Evolutionary conservation across 2,888 invertebrate species (phyloP), one percentile per base, ranked within the genome.

Genomic region (Bhutanitis thaidina): DNA sequence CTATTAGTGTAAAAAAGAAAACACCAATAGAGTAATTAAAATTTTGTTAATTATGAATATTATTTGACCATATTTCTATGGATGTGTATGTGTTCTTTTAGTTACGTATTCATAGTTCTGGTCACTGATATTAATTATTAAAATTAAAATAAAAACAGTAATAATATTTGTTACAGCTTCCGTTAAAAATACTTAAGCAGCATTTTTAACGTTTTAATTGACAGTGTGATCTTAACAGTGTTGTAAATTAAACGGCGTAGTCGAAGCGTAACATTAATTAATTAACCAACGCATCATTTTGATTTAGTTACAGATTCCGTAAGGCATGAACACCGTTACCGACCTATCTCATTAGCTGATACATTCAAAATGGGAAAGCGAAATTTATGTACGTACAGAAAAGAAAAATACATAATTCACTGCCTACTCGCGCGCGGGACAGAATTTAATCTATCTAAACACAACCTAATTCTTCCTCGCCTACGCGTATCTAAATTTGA

Each of bases 391-490:
- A 47, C 47, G 38, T 27, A n/a, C 36, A 29, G 12, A 43, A 35
- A 58, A 76, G 70, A 77, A 77, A 73, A 69, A 69, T 64, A 71
- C 63, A 86, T 87, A 85, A 80, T 72, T 89, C 79, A 80, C 78
- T 74, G 60, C 87, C 88, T 64, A 65, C 65, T 60, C 81, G 77
- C 80, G 75, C 71, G 67, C 69, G 65, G 62, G 74, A 74, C 74
- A 70, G 83, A 83, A 82, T 83, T 78, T 77, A 81, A 82, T 83
- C 80, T 83, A 66, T 78, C 76, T 76, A 76, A 81, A 76, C 66
- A 75, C 65, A 65, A 63, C 60, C 74, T 76, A 81, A 80, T 81
- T 84, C 80, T 63, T 67, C 56, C 63, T 72, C 83, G 74, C 87
- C 87, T 74, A 87, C 88, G 79, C 81, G 60, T 59, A 64, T 77